Evolutionary conservation across 2,888 invertebrate species (phyloP), one percentile per base, ranked within the genome.

Genomic region (Tipula unca): DNA sequence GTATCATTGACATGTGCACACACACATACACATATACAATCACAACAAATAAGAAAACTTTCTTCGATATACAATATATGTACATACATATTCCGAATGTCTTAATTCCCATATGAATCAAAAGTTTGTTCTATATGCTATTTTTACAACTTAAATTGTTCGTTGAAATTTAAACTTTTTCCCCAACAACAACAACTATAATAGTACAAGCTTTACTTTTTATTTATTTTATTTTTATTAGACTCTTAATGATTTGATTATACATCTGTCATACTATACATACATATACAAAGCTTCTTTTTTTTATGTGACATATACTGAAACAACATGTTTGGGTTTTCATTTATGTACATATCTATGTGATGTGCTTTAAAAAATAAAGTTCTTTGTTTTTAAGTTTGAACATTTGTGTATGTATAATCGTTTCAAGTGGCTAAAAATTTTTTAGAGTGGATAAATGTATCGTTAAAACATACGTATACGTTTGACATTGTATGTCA

Each of bases 131-230:
- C 0, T 54, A 8, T 54, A 69, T 69, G 69, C 69, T 69, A 48
- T 69, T 69, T 69, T 69, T 69, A 69, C 25, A 69, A 69, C 69
- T 69, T 69, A 69, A 69, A 69, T 69, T 69, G 69, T 69, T 69
- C 69, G 69, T 69, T 69, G 69, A 69, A 69, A 69, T 69, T 69
- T 69, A 25, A 69, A 69, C 69, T 69, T 69, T 69, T 69, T 69
- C 10, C 69, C 6, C 25, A 69, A n/a, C 69, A 69, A 69, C 69
- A 69, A 69, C 69, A 69, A 4, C 69, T 3, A 17, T 17, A 14
- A 69, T 10, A 69, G 1, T 25, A 69, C 25, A 69, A 69, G 69
- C 69, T 69, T 69, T 69, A 25, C 25, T 69, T 69, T 54, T 69
- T 69, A 69, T 69, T 69, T 54, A 54, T 54, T 69, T 69, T 48